These are phyloP conservation scores for Epinephelus fuscoguttatus DNA, from an alignment of 2,113 vertebrate genomes.

Conservation along the genomic window DNA sequence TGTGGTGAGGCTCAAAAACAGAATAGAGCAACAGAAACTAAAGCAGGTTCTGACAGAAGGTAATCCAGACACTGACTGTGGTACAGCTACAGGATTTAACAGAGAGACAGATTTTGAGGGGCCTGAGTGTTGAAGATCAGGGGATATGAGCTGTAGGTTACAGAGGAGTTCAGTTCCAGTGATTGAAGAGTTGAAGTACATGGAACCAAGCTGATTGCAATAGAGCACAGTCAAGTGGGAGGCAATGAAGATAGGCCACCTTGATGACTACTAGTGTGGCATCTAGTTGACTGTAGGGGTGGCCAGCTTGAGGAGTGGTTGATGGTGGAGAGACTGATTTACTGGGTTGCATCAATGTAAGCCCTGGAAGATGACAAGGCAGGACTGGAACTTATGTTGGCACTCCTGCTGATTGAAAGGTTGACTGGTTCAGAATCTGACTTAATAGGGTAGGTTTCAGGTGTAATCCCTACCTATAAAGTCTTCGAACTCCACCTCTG, in stretches of 20 bases:
- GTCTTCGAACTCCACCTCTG: no score
- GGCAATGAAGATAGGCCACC: neutral
- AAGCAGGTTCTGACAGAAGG: neutral
- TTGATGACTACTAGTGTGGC: neutral
- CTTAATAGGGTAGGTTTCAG: neutral
- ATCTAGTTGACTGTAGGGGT: neutral
- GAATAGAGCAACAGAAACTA: neutral
- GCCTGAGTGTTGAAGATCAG: neutral
- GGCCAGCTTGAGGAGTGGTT: neutral
- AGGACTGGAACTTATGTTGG: neutral
- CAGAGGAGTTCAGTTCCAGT: neutral
- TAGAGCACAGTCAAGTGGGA: neutral
- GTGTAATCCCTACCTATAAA: neutral
- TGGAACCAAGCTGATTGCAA: neutral
- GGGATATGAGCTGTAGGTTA: neutral
- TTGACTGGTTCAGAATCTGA: neutral
- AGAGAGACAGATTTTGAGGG: neutral
- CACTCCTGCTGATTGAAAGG: neutral
- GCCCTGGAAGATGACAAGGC: neutral
- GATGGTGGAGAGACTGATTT: neutral
- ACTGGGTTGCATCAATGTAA: neutral
- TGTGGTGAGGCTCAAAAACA: neutral
- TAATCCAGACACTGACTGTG: neutral
- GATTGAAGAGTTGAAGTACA: neutral
- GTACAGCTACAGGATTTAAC: neutral